phyloP scores from a whole-genome alignment of 2,888 invertebrate species.

The Polyploca ridens region DNA sequence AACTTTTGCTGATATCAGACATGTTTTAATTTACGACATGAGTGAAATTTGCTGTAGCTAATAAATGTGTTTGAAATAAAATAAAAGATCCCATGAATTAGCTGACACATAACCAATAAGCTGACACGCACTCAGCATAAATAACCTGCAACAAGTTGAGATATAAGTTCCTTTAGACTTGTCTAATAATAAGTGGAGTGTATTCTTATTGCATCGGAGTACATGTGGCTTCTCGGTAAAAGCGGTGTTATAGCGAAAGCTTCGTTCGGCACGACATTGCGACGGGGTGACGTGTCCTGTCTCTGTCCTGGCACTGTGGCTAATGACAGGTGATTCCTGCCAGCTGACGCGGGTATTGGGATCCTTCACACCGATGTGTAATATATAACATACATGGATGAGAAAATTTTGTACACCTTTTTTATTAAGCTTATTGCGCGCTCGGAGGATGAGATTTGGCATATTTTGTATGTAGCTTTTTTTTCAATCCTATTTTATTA shows the following conservation, averaged over 20 bases:
- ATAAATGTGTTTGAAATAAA: not conserved
- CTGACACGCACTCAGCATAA: not conserved
- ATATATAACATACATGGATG: not conserved
- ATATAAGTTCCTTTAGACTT: not conserved
- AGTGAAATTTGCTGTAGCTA: no score
- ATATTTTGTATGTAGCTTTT: no score
- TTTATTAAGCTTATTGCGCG: no score
- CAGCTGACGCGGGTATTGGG: conserved; percentile 37
- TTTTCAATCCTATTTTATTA: no score
- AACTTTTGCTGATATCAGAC: no score
- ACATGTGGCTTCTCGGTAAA: conserved; percentile 2
- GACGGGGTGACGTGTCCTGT: conserved; percentile 38
- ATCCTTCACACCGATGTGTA: conserved; percentile 2
- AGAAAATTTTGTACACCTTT: no score
- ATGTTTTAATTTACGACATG: no score
- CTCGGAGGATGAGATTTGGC: no score
- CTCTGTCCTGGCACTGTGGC: conserved; percentile 19
- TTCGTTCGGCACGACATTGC: conserved; percentile 24
- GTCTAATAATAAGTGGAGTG: not conserved
- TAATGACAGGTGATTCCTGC: conserved; percentile 39
- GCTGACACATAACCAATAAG: not conserved
- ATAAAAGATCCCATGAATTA: not conserved
- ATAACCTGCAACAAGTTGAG: not conserved
- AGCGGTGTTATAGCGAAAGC: not conserved
- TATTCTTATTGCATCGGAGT: not conserved